Conservation (phyloP, 2,888 invertebrate genomes). For the Tetrapedia diversipes region DNA sequence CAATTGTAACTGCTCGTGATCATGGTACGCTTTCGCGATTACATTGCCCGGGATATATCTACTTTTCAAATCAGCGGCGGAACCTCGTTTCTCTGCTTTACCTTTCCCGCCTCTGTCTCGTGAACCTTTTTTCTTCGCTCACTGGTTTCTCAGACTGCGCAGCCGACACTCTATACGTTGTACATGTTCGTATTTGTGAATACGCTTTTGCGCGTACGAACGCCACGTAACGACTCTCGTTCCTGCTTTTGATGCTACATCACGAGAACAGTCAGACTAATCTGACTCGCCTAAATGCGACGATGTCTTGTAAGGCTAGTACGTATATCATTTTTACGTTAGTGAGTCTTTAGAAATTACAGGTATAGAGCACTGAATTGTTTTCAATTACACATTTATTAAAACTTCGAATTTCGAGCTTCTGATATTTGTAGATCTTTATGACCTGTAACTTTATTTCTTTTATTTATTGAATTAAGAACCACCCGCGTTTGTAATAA, state of each 20-base stretch:
- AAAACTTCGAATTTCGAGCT: not conserved
- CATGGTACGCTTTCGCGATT: constrained; percentile 59
- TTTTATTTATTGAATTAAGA: not conserved
- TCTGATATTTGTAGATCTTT: not conserved
- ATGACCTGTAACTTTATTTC: not conserved
- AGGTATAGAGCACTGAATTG: not conserved
- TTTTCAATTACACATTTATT: not conserved
- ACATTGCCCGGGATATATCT: constrained; percentile 55
- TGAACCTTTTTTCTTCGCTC: constrained; percentile 39
- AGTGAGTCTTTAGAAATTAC: not conserved
- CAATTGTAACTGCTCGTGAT: constrained; percentile 39
- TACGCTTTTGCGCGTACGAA: constrained; percentile 56
- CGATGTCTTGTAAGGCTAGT: constrained; percentile 7
- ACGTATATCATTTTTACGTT: not conserved
- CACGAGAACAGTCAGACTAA: constrained; percentile 37
- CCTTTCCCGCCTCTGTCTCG: constrained; percentile 55
- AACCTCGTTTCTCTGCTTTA: constrained; percentile 55
- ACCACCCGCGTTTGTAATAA: too few relatives aligned
- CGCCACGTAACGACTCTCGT: constrained; percentile 60
- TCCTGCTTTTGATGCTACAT: constrained; percentile 46
- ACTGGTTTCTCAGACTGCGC: constrained; percentile 50
- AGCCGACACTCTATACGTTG: constrained; percentile 16
- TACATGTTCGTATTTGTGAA: constrained; percentile 36
- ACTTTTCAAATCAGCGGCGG: constrained; percentile 62
- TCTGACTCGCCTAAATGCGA: constrained; percentile 26